These are phyloP conservation scores for Escarpia spicata DNA, from an alignment of 2,888 invertebrate species.

Conservation along the genomic window DNA sequence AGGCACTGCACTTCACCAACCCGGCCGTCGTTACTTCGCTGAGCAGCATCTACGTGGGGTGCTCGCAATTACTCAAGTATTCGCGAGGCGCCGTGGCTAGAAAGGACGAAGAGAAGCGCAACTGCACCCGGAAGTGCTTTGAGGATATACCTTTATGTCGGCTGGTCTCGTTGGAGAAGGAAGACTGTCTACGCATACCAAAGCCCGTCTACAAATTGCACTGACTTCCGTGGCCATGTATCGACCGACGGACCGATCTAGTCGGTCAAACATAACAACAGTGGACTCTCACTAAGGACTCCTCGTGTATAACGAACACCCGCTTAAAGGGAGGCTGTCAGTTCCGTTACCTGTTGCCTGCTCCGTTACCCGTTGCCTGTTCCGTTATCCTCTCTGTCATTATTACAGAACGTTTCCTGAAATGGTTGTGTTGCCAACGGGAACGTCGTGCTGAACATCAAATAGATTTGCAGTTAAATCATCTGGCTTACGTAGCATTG, in stretches of 20 bases:
- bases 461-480: no score
- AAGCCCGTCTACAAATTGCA: not conserved
- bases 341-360: no score
- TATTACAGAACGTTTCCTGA: no score
- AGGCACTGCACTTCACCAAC: not conserved
- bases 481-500: no score
- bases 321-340: no score
- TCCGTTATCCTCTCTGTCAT: no score
- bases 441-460: no score
- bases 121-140: conserved; percentile 1
- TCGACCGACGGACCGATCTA: not conserved
- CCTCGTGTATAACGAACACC: no score
- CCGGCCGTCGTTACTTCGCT: not conserved
- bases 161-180: not conserved
- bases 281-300: no score
- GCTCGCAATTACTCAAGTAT: not conserved
- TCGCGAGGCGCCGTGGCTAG: not conserved
- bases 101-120: not conserved
- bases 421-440: no score
- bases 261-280: no score
- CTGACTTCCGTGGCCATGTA: not conserved
- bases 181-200: not conserved
- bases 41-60: not conserved
- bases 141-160: not conserved
- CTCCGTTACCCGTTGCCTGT: no score